A percentile compares a stretch with the other conserved stretches of the same genome.
phyloP scores from a whole-genome alignment of 2,888 invertebrate species.

The Rosalia funebris region DNA sequence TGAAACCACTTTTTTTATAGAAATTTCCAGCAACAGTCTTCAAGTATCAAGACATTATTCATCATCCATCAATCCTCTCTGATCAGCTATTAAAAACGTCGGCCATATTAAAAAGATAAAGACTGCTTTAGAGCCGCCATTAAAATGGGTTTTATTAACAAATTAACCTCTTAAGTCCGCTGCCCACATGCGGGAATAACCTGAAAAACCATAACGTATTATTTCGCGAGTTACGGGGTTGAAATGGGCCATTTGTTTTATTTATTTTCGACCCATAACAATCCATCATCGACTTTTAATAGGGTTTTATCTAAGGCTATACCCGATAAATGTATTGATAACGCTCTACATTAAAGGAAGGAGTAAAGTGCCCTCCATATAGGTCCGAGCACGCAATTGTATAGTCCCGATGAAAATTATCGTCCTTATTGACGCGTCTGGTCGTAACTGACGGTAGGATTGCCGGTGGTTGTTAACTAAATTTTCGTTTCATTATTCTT shows the following conservation, averaged over 20 bases:
- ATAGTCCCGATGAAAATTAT: constrained; percentile 3
- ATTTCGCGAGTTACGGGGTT: constrained; percentile 20
- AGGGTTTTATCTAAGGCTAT: constrained; percentile 35
- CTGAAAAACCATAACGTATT: constrained; percentile 19
- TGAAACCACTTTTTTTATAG: too few species aligned
- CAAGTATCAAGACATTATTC: too few species aligned
- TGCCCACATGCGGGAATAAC: constrained; percentile 16
- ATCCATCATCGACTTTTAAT: constrained; percentile 45
- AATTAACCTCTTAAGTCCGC: constrained; percentile 18
- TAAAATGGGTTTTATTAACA: constrained; percentile 25
- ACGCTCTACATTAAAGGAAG: constrained; percentile 32
- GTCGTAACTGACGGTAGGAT: too few species aligned
- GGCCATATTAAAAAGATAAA: constrained; percentile 7
- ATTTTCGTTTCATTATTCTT: too few species aligned
- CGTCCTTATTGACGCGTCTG: too few species aligned
- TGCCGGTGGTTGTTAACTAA: too few species aligned
- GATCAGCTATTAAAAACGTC: constrained; percentile 10
- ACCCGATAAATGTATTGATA: constrained; percentile 41
- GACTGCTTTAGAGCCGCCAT: constrained; percentile 20
- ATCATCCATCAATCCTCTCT: background rate
- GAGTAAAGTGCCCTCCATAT: constrained; percentile 16
- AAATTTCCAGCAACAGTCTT: too few species aligned
- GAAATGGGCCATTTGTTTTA: constrained; percentile 9
- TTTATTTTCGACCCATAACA: constrained; percentile 35
- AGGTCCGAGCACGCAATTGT: constrained; percentile 22